Evolutionary conservation across 2,113 vertebrate species (phyloP), one percentile per base, ranked within the genome.

Genomic region (Malurus alboscapulatus): DNA sequence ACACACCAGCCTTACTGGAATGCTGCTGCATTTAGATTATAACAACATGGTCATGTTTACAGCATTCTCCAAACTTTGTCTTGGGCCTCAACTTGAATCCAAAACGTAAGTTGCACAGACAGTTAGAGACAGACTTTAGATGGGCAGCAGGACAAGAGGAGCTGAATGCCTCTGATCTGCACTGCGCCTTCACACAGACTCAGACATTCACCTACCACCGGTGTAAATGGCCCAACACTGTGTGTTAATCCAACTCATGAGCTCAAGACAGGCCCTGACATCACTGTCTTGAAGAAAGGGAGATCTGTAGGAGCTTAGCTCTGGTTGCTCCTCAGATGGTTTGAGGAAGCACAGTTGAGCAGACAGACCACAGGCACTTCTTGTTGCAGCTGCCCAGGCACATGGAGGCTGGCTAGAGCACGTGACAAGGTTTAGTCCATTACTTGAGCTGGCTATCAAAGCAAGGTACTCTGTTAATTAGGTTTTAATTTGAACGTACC

Each of bases 161-260:
- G 44, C 26, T 24, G 14, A 72, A 67, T 65, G 17, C 40, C 40
- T 51, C 53, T 22, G 53, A 47, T 12, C 67, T 30, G 10, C 38
- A 21, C 25, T 10, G 5, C 30, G 32, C 48, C 22, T 45, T 54
- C 19, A 59, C 34, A 36, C 29, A 67, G 29, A 27, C 36, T 58
- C 36, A 50, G 53, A 22, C 20, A 72, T 3, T 67, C 50, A 47
- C 18, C 27, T 27, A 7, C 4, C 26, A 21, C 14, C 0, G 0
- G 7, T 14, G 5, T 50, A 55, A 71, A 91, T 3, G 19, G 38
- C 36, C 45, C 59, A 57, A 63, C 15, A 13, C 44, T 27, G 22
- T 61, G 12, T 51, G 27, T 62, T 61, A 91, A 65, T 45, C 42
- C 44, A 78, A n/a, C 32, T 68, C 4, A 61, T 36, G 63, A 53